Conservation (phyloP, 2,113 vertebrate species). For the Pandion haliaetus region DNA sequence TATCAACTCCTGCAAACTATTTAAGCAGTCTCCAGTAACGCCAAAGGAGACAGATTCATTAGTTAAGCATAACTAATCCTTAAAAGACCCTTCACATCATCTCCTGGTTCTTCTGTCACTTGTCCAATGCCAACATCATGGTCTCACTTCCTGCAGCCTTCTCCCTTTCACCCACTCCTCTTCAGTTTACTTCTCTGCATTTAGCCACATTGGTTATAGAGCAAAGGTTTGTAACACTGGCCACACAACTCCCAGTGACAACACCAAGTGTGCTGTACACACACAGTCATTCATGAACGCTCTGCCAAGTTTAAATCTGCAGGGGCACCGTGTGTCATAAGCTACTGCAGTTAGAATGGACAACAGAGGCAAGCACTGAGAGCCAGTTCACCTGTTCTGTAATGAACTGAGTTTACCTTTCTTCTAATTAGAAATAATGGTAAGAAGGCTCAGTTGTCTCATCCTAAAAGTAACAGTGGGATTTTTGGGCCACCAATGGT, state of each 20-base stretch:
- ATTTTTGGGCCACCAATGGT: neutral
- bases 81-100: neutral
- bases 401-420: neutral
- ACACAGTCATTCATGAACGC: neutral
- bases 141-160: neutral
- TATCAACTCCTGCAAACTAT: neutral
- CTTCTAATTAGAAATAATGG: neutral
- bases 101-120: neutral
- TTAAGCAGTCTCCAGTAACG: neutral
- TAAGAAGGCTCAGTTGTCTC: neutral
- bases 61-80: neutral
- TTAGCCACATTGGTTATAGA: neutral
- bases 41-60: neutral
- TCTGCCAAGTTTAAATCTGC: neutral
- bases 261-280: neutral
- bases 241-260: neutral
- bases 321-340: rapidly evolving
- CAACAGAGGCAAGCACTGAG: neutral
- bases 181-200: neutral
- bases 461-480: neutral
- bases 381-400: neutral
- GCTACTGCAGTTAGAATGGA: neutral
- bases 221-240: neutral
- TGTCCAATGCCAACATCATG: neutral
- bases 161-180: neutral